Evolutionary conservation across 2,888 invertebrate genomes (phyloP), one percentile per base, ranked within the genome.

Genomic region (Nesidiocoris tenuis): DNA sequence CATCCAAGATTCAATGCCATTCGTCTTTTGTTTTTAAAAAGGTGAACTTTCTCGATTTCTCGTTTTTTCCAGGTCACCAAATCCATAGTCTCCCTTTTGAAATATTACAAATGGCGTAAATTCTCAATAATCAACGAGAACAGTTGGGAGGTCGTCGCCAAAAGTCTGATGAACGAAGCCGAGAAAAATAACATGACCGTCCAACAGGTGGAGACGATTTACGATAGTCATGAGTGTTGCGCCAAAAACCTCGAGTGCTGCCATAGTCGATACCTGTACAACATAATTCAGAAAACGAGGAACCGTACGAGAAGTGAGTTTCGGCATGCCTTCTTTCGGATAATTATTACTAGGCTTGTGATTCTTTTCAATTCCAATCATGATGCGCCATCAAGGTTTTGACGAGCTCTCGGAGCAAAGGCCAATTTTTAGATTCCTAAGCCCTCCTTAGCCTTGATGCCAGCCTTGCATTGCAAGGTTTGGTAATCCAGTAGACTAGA

Each of bases 91-190:
- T 91, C 97, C 0, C 87, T 98, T 77, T 86, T 99, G 81, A 88
- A 90, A 76, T 93, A 96, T 85, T 96, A 94, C 86, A 89, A 92
- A 81, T 98, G 98, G 98, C 90, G 90, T 81, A 95, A 95, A 84
- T 97, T 97, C 85, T 91, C 95, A 21, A 92, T 98, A 78, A 87
- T 96, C 64, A 90, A 92, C 81, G 94, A 95, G 83, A 90, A 91
- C 81, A 86, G 88, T 2, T 94, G 92, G 91, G 86, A 88, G 81
- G 91, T 90, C 1, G 95, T 96, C 21, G 95, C 95, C 0, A 86
- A 90, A 80, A 92, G 92, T 0, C 85, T 97, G 77, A 88, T 90
- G 82, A 88, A 90, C 79, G 90, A 93, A 83, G 94, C 95, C 0
- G 85, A 86, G 80, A 86, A 87, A 80, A 87, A 88, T 82, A 93